Evolutionary conservation across 2,113 vertebrate species (phyloP), one percentile per base, ranked within the genome.

Genomic region (Tragelaphus imberbis): DNA sequence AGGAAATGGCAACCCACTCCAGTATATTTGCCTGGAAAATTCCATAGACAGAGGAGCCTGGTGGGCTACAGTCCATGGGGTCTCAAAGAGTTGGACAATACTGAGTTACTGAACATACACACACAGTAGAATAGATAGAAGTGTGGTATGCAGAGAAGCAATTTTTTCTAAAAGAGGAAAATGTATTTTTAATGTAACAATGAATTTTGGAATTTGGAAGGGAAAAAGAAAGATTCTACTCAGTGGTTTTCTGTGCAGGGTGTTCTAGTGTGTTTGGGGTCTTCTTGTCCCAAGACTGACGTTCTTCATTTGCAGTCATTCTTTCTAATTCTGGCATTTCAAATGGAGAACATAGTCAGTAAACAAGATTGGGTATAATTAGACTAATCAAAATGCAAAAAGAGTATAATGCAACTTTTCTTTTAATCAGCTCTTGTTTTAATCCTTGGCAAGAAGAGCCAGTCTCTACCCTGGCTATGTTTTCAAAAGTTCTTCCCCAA

Each of bases 351-450:
- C 51, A 47, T 0, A 15, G 1, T 15, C 65, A 51, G 81, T 93
- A 91, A 79, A 53, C n/a, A 80, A 2, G 68, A 87, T 88, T 49
- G 40, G 91, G 6, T 77, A 40, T 93, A 96, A 95, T 95, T 91
- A 94, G 47, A 33, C 56, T 81, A 56, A 96, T 91, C 36, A 90
- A 97, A 61, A 61, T 91, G 87, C 21, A 94, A 96, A 97, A 97
- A 97, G 96, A 56, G 27, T 68, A 84, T 85, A 97, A 85, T 84
- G 95, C 75, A 88, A 87, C 71, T 90, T 97, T 97, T 95, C 94
- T 97, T 97, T 96, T 95, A 85, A 97, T 68, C 56, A 97, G 94
- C 79, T 49, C 88, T 95, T 97, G 27, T 90, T 97, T 90, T 95
- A 93, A 53, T 93, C 53, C 40, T 96, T 93, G 23, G 49, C 81